These are phyloP conservation scores for Cinclus cinclus DNA, from an alignment of 2,113 vertebrate species.

Conservation along the genomic window DNA sequence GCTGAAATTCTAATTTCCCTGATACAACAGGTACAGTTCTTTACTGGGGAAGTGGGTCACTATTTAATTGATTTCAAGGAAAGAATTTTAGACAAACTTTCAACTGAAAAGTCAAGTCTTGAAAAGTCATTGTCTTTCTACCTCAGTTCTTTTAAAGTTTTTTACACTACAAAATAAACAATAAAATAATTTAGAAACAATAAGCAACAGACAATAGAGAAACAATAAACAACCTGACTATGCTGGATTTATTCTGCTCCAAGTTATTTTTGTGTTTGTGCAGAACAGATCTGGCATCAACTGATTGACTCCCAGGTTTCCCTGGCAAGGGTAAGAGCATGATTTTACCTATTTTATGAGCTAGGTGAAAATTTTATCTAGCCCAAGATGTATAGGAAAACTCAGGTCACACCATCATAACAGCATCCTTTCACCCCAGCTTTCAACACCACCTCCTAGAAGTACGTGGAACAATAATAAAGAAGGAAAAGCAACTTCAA, in stretches of 20 bases:
- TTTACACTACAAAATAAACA: background rate
- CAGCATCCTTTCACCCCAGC: background rate
- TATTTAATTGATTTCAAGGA: background rate
- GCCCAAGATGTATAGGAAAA: background rate
- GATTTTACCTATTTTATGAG: background rate
- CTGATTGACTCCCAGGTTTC: background rate
- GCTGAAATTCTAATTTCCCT: background rate
- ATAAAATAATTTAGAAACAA: background rate
- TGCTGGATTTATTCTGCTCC: background rate
- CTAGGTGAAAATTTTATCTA: background rate
- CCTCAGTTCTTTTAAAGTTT: background rate
- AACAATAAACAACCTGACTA: background rate
- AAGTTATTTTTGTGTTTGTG: background rate
- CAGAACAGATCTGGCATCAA: background rate
- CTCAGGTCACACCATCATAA: background rate
- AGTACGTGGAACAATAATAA: background rate
- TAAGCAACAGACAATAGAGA: background rate
- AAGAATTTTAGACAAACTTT: background rate
- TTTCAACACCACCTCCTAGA: background rate
- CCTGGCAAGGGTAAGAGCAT: background rate
- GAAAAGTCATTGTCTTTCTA: background rate
- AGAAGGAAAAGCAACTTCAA: background rate
- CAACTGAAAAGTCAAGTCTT: background rate
- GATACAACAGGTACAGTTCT: background rate
- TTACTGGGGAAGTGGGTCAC: background rate